Evolutionary conservation across 1,140 invertebrate species (phyloP).

Genomic region (Cyclargus thomasi): DNA sequence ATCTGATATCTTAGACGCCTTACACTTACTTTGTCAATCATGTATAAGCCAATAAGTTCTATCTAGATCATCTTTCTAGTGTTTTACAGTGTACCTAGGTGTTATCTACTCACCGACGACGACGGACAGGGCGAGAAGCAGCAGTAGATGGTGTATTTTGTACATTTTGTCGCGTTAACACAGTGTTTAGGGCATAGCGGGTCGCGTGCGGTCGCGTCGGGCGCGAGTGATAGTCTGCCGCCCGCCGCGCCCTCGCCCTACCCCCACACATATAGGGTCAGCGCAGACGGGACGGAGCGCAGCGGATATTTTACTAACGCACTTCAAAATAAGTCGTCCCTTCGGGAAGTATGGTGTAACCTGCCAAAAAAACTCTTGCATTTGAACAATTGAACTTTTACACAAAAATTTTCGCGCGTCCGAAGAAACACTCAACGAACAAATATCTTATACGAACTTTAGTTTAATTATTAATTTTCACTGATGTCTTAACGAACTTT

Average conservation of each 20-base stretch:
- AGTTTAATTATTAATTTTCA: too few species aligned
- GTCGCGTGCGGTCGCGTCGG: conserved; percentile 1
- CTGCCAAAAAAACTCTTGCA: too few species aligned
- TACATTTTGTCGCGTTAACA: background rate
- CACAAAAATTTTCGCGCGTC: too few species aligned
- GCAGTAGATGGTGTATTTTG: background rate
- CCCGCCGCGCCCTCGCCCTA: background rate
- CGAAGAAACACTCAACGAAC: too few species aligned
- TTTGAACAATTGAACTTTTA: too few species aligned
- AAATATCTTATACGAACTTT: too few species aligned
- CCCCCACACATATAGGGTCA: background rate
- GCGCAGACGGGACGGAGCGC: background rate
- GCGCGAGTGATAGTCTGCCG: background rate
- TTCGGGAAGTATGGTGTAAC: too few species aligned
- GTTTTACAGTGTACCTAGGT: background rate
- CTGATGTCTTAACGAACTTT: too few species aligned
- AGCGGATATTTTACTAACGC: too few species aligned
- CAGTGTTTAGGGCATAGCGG: background rate
- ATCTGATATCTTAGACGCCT: background rate
- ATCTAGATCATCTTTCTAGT: too few species aligned
- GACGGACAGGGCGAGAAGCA: background rate
- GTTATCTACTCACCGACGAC: background rate
- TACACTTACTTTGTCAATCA: background rate
- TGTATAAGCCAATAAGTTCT: too few species aligned
- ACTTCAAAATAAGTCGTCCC: too few species aligned